Percentiles rank a stretch among this genome's conserved stretches.
Conservation (phyloP, 2,888 invertebrate genomes). For the Strigamia transsilvanica region DNA sequence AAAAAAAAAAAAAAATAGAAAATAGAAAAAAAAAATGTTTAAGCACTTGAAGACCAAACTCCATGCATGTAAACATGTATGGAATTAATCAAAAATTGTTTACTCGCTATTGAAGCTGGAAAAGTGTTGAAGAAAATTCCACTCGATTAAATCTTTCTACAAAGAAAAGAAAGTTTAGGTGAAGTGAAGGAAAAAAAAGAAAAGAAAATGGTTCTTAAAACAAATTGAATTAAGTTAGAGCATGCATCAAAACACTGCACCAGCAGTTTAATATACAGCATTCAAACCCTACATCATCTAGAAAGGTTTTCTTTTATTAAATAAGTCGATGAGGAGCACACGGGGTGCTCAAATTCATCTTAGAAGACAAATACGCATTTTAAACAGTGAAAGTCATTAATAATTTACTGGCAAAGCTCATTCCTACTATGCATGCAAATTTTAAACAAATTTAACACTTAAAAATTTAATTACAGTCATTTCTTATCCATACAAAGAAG, state of each 20-base stretch:
- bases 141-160: background rate
- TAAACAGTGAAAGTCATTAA: slow-evolving; percentile 21
- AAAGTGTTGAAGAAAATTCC: slow-evolving; percentile 1
- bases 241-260: slow-evolving; percentile 16
- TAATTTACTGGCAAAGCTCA: slow-evolving; percentile 6
- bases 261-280: slow-evolving; percentile 20
- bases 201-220: slow-evolving; percentile 10
- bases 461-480: slow-evolving; percentile 26
- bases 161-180: background rate
- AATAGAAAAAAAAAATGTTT: background rate
- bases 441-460: slow-evolving; percentile 23
- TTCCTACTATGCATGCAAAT: slow-evolving; percentile 21
- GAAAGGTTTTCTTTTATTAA: background rate
- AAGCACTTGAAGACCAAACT: background rate
- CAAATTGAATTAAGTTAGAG: slow-evolving; percentile 11
- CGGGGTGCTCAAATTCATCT: background rate
- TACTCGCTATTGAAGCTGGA: background rate
- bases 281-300: background rate
- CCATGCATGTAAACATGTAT: background rate
- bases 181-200: background rate
- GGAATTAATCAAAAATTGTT: slow-evolving; percentile 24
- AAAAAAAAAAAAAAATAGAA: background rate
- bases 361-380: background rate
- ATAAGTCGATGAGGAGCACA: slow-evolving; percentile 13
- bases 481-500: background rate